These are phyloP conservation scores for Riparia riparia DNA, from an alignment of 2,113 vertebrate genomes.

Conservation along the genomic window DNA sequence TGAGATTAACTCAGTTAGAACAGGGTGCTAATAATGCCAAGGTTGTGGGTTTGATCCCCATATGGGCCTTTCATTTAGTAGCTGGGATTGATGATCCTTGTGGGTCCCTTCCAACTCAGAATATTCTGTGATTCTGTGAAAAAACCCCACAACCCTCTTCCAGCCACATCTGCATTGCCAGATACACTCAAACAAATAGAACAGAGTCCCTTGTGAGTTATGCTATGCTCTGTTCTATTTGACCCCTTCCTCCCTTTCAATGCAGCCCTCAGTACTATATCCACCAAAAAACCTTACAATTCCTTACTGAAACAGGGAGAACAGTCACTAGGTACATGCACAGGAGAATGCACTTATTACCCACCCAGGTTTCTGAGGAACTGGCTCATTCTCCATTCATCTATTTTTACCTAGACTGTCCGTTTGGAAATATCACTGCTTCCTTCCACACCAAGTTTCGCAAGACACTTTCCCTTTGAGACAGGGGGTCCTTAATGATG, in stretches of 20 bases:
- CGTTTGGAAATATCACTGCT: not conserved
- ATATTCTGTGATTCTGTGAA: not conserved
- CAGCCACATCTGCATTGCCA: not conserved
- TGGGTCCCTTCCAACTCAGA: not conserved
- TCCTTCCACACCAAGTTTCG: not conserved
- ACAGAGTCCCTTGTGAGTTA: not conserved
- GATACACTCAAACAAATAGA: not conserved
- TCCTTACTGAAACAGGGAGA: not conserved
- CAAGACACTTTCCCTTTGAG: not conserved
- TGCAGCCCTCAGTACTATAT: not conserved
- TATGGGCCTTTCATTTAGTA: not conserved
- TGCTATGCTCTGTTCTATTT: too few species aligned
- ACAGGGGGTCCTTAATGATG: too few species aligned
- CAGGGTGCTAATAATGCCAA: not conserved
- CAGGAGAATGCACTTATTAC: not conserved
- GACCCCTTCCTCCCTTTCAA: not conserved
- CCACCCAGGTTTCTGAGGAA: not conserved
- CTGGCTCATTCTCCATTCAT: not conserved
- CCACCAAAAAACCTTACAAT: not conserved
- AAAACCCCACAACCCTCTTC: fast-evolving
- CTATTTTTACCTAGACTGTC: not conserved
- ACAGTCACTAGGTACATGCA: fast-evolving
- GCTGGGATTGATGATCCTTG: not conserved
- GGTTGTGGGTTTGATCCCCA: not conserved
- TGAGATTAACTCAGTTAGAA: not conserved